Evolutionary conservation across 1,140 invertebrate genomes (phyloP).

Genomic region (Lepidurus couesii): DNA sequence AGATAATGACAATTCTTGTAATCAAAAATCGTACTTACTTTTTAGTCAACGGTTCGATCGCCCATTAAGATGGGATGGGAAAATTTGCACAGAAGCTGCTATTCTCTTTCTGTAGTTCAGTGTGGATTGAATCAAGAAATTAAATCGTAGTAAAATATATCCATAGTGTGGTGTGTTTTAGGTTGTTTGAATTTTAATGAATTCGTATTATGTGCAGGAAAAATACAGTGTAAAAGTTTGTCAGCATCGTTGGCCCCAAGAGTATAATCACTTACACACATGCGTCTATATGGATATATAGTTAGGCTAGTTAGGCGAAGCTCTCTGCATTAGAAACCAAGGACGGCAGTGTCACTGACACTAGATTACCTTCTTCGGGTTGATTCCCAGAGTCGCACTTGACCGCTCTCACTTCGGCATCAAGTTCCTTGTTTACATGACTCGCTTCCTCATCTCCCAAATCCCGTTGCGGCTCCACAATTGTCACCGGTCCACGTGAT

Average conservation of each 20-base stretch:
- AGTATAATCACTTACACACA: too few species aligned
- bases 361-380: neutral
- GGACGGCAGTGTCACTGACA: neutral
- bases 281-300: neutral
- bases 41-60: neutral
- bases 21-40: neutral
- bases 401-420: neutral
- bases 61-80: neutral
- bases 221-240: too few species aligned
- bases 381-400: neutral
- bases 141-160: too few species aligned
- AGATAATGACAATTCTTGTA: neutral
- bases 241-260: too few species aligned
- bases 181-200: too few species aligned
- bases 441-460: neutral
- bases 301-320: neutral
- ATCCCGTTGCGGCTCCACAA: neutral
- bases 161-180: too few species aligned
- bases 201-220: too few species aligned
- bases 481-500: neutral
- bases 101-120: neutral
- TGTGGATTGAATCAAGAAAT: neutral
- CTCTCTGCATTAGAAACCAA: constrained; percentile 4
- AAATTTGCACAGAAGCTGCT: neutral
- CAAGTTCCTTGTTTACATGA: neutral